Evolutionary conservation across 2,113 vertebrate species (phyloP), one percentile per base, ranked within the genome.

Genomic region (Neopipo cinnamomea): DNA sequence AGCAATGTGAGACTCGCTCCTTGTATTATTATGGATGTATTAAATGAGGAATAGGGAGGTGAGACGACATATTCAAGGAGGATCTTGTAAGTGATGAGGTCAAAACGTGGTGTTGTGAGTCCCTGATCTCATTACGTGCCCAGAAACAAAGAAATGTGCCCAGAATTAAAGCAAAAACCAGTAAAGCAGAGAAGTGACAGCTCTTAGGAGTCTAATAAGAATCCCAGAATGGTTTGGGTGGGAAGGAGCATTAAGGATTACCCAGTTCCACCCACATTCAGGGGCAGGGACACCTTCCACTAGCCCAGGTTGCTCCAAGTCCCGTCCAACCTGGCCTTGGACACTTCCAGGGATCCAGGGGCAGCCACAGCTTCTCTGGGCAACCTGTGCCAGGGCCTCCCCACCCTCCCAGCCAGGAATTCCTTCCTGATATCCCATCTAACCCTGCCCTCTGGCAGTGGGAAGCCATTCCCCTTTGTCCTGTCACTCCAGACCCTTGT

Each of bases 271-370:
- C 5, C 11, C 37, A 52, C 4, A 14, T 50, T 33, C 59, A 66
- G 12, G 18, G 30, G 33, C 33, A 75, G 16, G 39, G n/a, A 62
- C 55, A 41, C 3, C 33, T 83, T 0, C 30, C 62, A 47, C 11
- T 5, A 0, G 14, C 16, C 53, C 62, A 89, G 23, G 11, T 0
- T 53, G 61, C 20, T 82, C 70, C 35, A 14, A 70, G 12, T 12
- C 8, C 22, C 0, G 0, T 39, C 47, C 50, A 67, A 0, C 53
- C n/a, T 55, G 78, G 30, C 17, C 55, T 62, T 1, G 63, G 47
- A 0, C 78, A 41, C 9, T 89, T 0, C 62, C 88, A 83, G 62
- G 28, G 53, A n/a, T 83, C 9, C 76, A 66, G 62, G n/a, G 11
- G 11, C 53, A 76, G 71, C 55, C 78, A 8, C 71, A 70, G 30